Evolutionary conservation across 2,888 invertebrate genomes (phyloP).

Genomic region (Tenodera sinensis): DNA sequence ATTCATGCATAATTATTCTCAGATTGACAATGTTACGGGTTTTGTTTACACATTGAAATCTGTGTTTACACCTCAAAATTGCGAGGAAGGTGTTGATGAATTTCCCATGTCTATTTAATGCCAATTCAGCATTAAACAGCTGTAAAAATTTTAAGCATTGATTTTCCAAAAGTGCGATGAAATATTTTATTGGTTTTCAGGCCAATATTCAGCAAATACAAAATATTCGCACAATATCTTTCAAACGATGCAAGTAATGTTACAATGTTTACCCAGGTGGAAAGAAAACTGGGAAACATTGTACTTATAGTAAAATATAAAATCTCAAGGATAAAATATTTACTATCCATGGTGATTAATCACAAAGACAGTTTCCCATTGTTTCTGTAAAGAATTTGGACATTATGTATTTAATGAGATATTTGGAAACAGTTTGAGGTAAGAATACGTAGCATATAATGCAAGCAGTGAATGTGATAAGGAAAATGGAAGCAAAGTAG

Average conservation of each 20-base stretch:
- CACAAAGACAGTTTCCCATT: no score
- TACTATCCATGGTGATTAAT: no score
- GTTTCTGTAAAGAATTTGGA: no score
- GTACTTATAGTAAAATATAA: background rate
- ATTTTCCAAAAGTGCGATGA: background rate
- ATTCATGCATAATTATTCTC: no score
- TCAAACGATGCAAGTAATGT: background rate
- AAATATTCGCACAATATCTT: background rate
- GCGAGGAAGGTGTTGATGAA: background rate
- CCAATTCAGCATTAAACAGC: no score
- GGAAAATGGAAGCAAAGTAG: no score
- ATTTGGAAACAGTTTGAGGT: no score
- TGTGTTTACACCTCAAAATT: background rate
- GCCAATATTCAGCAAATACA: background rate
- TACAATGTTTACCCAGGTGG: background rate
- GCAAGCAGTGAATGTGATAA: no score
- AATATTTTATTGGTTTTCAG: background rate
- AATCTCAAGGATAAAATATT: no score
- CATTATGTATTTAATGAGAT: no score
- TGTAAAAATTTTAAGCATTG: background rate
- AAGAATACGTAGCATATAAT: no score
- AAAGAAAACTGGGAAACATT: background rate
- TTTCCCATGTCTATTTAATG: background rate
- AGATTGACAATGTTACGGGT: background rate
- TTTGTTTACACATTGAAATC: no score